Base-by-base conservation (phyloP, 1,140 invertebrate species). In the Trichonephila inaurata region DNA sequence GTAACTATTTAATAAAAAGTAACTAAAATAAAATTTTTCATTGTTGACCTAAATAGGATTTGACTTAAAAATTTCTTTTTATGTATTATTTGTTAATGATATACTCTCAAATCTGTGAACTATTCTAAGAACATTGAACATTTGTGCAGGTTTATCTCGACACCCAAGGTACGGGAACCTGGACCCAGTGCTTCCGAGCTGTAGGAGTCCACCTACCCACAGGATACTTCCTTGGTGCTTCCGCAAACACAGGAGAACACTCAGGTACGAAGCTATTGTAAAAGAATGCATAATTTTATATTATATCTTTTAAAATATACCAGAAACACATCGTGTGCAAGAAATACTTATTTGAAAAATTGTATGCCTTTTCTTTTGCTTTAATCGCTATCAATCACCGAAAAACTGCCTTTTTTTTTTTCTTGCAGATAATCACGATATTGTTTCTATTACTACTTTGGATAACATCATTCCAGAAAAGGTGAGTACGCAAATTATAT, bases 191-290 rank as follows among this genome's bases (percentile, higher is more conserved):
- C 96, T 98, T 99, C 95, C 97, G 97, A 87, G 98, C 99, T 0
- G 96, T 97, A 94, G 98, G 98, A 92, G 97, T 99, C 6, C 97
- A 97, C 94, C 96, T 99, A 24, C 99, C 99, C 0, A 99, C 99
- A 18, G 98, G 98, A 4, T 99, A 99, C 96, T 99, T 97, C 96
- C 98, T 99, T 96, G 99, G 99, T 64, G 96, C 99, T 16, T 98
- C 98, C 0, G 98, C 99, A 18, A 99, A 98, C 1, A 99, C 99
- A 4, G 99, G 99, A 16, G 98, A 99, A 96, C 96, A 99, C 61
- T 96, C 96, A 94, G 96, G 96, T 97, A 94, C 3, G 28, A 10
- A 51, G 51, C 10, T 0, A 51, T 51, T 12, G 3, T 40, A 40
- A 24, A 40, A 10, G 24, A 28, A 16, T 81, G 61, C 16, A 62